A percentile compares a stretch with the other conserved stretches of the same genome.
Evolutionary conservation across 2,113 vertebrate species (phyloP).

Genomic region (Ceyx melanurus): DNA sequence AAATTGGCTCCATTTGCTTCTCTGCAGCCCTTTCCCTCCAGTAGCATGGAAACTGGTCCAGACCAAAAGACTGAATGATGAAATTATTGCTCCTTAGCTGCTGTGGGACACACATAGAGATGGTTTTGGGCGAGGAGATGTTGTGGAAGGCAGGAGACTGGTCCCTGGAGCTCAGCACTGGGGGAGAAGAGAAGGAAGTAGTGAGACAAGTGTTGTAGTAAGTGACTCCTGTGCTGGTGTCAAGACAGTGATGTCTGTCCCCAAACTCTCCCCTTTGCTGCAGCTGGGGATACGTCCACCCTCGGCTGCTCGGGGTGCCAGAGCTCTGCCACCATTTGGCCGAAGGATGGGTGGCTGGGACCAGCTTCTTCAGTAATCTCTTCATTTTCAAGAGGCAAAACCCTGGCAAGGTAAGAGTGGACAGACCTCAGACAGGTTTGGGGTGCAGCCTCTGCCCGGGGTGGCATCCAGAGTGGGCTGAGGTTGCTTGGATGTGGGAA

Average conservation of each 20-base stretch:
- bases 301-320: slow-evolving; percentile 88
- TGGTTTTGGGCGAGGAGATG: not conserved
- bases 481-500: accelerated
- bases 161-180: not conserved
- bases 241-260: not conserved
- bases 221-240: not conserved
- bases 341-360: slow-evolving; percentile 87
- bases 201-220: not conserved
- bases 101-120: not conserved
- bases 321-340: slow-evolving; percentile 91
- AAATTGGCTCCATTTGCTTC: not conserved
- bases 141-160: not conserved
- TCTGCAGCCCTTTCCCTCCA: not conserved
- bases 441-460: not conserved
- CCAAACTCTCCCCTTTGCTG: not conserved
- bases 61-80: not conserved
- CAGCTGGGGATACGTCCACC: slow-evolving; percentile 95
- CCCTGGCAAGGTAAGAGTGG: slow-evolving; percentile 89
- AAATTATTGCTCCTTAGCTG: not conserved
- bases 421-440: not conserved
- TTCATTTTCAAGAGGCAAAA: slow-evolving; percentile 86
- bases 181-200: not conserved
- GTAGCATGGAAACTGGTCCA: not conserved
- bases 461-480: not conserved
- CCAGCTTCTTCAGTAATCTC: slow-evolving; percentile 77